phyloP scores from a whole-genome alignment of 1,140 invertebrate species.

The Rhopalosiphum padi region DNA sequence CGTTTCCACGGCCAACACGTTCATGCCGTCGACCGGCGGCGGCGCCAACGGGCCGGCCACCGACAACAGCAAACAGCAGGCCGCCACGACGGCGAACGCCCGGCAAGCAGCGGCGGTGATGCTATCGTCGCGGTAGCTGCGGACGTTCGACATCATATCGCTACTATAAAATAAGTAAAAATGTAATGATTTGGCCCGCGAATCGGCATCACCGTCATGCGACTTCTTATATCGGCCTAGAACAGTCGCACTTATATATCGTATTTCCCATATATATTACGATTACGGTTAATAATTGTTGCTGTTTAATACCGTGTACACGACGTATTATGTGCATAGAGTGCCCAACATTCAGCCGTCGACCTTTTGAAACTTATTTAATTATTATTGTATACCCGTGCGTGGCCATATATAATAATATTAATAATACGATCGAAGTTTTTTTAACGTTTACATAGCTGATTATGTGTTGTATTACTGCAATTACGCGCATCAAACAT shows the following conservation, averaged over 20 bases:
- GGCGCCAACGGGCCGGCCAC: background rate
- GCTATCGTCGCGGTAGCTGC: background rate
- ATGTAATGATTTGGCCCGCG: background rate
- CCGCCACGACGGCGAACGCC: background rate
- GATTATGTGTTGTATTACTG: too few relatives aligned
- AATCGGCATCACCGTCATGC: too few relatives aligned
- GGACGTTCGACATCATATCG: background rate
- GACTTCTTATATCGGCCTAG: too few relatives aligned
- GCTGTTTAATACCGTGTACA: too few relatives aligned
- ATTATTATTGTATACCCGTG: background rate
- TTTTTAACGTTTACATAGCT: too few relatives aligned
- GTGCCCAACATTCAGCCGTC: background rate
- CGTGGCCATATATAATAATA: too few relatives aligned
- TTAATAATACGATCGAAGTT: too few relatives aligned
- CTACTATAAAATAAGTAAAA: background rate
- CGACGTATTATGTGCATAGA: too few relatives aligned
- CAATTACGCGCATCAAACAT: too few relatives aligned
- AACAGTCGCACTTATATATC: too few relatives aligned
- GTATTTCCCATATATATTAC: too few relatives aligned
- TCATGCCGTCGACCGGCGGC: background rate
- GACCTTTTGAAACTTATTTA: background rate
- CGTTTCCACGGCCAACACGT: constrained; percentile 70
- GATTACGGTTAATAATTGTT: background rate
- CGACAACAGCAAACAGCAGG: background rate
- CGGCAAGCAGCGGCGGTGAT: background rate